phyloP scores from a whole-genome alignment of 2,113 vertebrate genomes.

The Epinephelus lanceolatus region DNA sequence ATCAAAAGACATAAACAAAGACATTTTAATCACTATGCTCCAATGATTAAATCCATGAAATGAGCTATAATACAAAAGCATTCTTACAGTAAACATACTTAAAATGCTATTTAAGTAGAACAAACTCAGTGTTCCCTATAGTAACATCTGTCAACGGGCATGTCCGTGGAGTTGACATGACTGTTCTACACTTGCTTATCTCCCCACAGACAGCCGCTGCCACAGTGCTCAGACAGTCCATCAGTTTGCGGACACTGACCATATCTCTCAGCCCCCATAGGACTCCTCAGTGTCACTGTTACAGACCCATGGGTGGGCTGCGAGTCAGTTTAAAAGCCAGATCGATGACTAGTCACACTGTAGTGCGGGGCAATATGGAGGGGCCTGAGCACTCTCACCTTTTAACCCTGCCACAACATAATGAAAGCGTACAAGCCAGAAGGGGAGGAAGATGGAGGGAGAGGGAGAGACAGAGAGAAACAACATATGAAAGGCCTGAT shows the following conservation, averaged over 20 bases:
- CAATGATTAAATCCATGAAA: no score
- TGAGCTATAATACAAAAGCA: no score
- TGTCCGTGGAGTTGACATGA: slow-evolving; percentile 7
- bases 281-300: slow-evolving; percentile 48
- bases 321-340: slow-evolving; percentile 33
- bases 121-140: background rate
- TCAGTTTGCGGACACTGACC: slow-evolving; percentile 50
- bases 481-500: slow-evolving; percentile 44
- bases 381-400: slow-evolving; percentile 44
- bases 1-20: background rate
- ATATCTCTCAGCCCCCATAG: slow-evolving; percentile 44
- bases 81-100: background rate
- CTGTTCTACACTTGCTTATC: background rate
- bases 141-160: slow-evolving; percentile 1
- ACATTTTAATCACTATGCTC: no score
- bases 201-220: slow-evolving; percentile 28
- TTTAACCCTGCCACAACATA: slow-evolving; percentile 50
- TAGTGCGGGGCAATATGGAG: background rate
- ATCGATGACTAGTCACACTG: slow-evolving; percentile 40
- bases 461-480: slow-evolving; percentile 17
- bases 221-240: slow-evolving; percentile 55
- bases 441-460: background rate
- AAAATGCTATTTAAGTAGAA: background rate
- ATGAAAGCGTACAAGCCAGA: slow-evolving; percentile 35
- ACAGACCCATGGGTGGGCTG: slow-evolving; percentile 33